Percentiles rank a stretch among this genome's conserved stretches.
Evolutionary conservation across 2,113 vertebrate species (phyloP).

Genomic region (Calcarius ornatus): DNA sequence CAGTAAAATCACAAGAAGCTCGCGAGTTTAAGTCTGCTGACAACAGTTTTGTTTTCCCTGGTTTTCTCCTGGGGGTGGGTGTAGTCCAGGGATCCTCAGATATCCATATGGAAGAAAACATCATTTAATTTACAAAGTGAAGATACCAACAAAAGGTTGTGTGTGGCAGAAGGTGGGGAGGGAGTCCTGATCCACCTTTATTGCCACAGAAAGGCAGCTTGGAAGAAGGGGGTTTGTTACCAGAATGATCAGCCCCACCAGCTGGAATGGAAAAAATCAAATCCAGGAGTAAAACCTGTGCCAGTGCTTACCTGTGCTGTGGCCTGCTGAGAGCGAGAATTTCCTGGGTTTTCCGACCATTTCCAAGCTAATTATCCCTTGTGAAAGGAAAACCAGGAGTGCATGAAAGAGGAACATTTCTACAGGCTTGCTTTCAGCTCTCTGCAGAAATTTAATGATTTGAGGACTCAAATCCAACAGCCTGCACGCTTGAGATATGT

Average conservation of each 20-base stretch:
- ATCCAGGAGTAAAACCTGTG: not conserved
- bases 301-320: not conserved
- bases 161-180: not conserved
- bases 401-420: not conserved
- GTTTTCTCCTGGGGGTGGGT: not conserved
- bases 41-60: not conserved
- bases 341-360: not conserved
- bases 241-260: not conserved
- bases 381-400: not conserved
- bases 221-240: not conserved
- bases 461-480: not conserved
- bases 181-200: not conserved
- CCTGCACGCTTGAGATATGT: not conserved
- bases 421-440: not conserved
- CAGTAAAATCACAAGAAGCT: not conserved
- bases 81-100: not conserved
- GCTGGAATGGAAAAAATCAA: not conserved
- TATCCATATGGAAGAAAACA: not conserved
- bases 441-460: not conserved
- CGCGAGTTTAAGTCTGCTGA: not conserved
- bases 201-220: not conserved
- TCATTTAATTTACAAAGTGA: not conserved
- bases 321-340: not conserved
- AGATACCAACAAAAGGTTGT: not conserved
- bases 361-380: not conserved